Evolutionary conservation across 2,888 invertebrate genomes (phyloP).

Genomic region (Scaptomyza reducta): DNA sequence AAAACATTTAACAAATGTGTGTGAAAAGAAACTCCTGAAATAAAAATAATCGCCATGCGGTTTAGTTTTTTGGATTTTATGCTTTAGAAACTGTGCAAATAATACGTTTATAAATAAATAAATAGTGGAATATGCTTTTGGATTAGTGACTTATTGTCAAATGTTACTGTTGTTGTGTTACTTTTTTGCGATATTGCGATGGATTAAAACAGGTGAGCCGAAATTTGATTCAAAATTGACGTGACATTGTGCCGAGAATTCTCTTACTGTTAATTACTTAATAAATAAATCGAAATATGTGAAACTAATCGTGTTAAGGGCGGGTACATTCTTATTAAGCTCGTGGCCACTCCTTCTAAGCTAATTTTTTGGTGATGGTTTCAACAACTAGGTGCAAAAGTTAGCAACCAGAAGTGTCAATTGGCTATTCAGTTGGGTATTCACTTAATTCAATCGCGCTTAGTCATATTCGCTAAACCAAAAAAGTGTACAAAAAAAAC

Average conservation of each 20-base stretch:
- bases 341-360: slow-evolving; percentile 3
- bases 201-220: neutral
- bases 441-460: slow-evolving; percentile 22
- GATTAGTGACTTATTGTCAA: slow-evolving; percentile 4
- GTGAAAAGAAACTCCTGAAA: slow-evolving; percentile 42
- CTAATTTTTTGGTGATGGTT: slow-evolving; percentile 7
- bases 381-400: slow-evolving; percentile 56
- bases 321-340: neutral
- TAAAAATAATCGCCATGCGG: slow-evolving; percentile 25
- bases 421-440: slow-evolving; percentile 22
- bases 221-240: neutral
- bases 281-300: neutral
- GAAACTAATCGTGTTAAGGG: neutral
- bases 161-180: neutral
- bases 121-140: slow-evolving; percentile 6
- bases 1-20: slow-evolving; percentile 62
- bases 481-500: neutral
- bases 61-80: slow-evolving; percentile 25
- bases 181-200: neutral
- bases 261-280: neutral
- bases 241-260: neutral
- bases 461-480: slow-evolving; percentile 21
- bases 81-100: slow-evolving; percentile 33
- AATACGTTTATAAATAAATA: slow-evolving; percentile 1
- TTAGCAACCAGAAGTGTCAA: slow-evolving; percentile 49